Conservation (phyloP, 2,113 vertebrate species). For the Aegithalos caudatus region DNA sequence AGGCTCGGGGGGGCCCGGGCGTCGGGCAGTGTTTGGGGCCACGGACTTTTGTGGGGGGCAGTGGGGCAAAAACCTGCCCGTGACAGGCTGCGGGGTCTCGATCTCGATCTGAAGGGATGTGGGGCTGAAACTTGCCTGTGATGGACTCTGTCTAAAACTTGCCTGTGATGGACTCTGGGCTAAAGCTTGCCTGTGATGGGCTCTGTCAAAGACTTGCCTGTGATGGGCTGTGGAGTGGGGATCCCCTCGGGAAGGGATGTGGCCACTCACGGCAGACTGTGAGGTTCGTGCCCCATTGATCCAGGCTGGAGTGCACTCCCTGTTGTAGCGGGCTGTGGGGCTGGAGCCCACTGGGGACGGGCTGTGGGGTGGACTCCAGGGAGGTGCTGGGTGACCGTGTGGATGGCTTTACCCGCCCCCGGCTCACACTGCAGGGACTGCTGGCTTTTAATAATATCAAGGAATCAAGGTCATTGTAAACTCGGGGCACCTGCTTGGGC, state of each 20-base stretch:
- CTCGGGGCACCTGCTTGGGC: not conserved
- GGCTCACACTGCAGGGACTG: fast-evolving
- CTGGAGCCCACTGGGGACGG: fast-evolving
- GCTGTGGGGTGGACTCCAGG: fast-evolving
- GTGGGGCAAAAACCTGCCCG: too few species aligned
- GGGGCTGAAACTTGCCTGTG: not conserved
- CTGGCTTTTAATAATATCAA: not conserved
- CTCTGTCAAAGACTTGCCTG: too few species aligned
- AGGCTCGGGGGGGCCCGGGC: too few species aligned
- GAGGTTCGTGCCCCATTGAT: fast-evolving
- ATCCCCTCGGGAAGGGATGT: fast-evolving
- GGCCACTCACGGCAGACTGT: fast-evolving
- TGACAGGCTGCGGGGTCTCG: not conserved
- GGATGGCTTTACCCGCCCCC: not conserved
- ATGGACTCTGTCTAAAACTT: too few species aligned
- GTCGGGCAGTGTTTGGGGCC: too few species aligned
- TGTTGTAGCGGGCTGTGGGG: not conserved
- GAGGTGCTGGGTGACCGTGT: fast-evolving
- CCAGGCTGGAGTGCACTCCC: not conserved
- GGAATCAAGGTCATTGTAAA: fast-evolving
- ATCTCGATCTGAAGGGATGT: not conserved
- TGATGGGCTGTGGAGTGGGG: not conserved
- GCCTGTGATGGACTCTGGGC: too few species aligned
- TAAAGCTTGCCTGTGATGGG: too few species aligned
- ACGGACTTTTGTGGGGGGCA: fast-evolving